Percentiles rank a stretch among this genome's conserved stretches.
Evolutionary conservation across 2,888 invertebrate genomes (phyloP).

Genomic region (Lithodes maja): DNA sequence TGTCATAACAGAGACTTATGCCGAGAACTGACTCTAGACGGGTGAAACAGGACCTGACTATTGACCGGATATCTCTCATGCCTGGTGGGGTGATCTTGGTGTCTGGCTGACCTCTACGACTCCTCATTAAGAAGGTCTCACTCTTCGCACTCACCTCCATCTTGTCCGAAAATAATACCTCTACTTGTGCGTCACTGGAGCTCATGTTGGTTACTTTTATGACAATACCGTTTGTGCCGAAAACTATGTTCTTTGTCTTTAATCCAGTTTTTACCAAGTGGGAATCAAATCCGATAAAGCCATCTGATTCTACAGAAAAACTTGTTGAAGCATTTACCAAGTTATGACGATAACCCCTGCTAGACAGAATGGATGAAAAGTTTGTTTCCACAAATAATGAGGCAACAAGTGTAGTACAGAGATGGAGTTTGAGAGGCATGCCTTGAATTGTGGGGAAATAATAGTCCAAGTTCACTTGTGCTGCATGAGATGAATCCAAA

Average conservation of each 20-base stretch:
- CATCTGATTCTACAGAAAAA: constrained; percentile 16
- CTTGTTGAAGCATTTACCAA: constrained; percentile 36
- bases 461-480: constrained; percentile 40
- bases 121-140: constrained; percentile 50
- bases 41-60: constrained; percentile 17
- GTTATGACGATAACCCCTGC: background rate
- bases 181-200: constrained; percentile 12
- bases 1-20: constrained; percentile 44
- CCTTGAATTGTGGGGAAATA: constrained; percentile 65
- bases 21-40: constrained; percentile 37
- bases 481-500: constrained; percentile 33
- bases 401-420: constrained; percentile 31
- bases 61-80: constrained; percentile 10
- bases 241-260: constrained; percentile 3
- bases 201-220: background rate
- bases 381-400: constrained; percentile 18
- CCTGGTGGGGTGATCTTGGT: constrained; percentile 32
- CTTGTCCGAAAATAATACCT: constrained; percentile 37
- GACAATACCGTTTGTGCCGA: constrained; percentile 25
- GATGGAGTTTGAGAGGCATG: constrained; percentile 47
- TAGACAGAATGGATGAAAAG: background rate
- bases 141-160: constrained; percentile 35
- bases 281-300: constrained; percentile 53
- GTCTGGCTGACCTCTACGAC: constrained; percentile 11
- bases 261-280: constrained; percentile 36